Base-by-base conservation (phyloP, 2,888 invertebrate genomes). In the Stenolophus ochropezus region DNA sequence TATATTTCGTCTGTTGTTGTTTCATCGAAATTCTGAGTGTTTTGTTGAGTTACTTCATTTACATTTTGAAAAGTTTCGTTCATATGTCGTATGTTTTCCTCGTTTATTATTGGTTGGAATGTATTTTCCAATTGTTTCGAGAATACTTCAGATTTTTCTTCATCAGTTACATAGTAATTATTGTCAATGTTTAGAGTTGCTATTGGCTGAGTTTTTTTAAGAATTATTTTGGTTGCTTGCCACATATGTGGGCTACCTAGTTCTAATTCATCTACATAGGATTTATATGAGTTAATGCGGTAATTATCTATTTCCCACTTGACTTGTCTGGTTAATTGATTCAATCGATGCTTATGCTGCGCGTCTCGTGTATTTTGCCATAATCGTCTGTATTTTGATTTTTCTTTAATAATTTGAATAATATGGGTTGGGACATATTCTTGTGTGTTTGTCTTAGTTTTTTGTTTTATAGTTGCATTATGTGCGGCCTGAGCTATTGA, bases 221-320 rank as follows among this genome's bases (percentile, higher is more conserved):
- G 11, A 4, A 16, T 58, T 4, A 0, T 2, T 18, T 58, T 58
- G 5, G 61, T n/a, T 58, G 61, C 61, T 16, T 16, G 4, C 61
- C 61, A 58, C 61, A 58, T 14, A 16, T n/a, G 14, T n/a, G n/a
- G 18, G 8, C 23, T 23, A 8, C 61, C 61, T 3, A 20, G 61
- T 14, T 58, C 14, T 16, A 58, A 11, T 21, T 20, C 42, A 42
- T 42, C 20, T 71, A 65, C 14, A n/a, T 65, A 21, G 14, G 25
- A 8, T 25, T 65, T n/a, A n/a, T 23, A 65, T 65, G 25, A 14
- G n/a, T n/a, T 33, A 8, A 23, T 65, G 6, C 25, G 25, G 18
- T 65, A 65, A 6, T 65, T 65, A 25, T 25, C 65, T 11, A 65
- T 27, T 6, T 65, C 65, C 65, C 25, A 33, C 25, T 65, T 65